phyloP scores from a whole-genome alignment of 2,113 vertebrate species.

The Callospermophilus lateralis region DNA sequence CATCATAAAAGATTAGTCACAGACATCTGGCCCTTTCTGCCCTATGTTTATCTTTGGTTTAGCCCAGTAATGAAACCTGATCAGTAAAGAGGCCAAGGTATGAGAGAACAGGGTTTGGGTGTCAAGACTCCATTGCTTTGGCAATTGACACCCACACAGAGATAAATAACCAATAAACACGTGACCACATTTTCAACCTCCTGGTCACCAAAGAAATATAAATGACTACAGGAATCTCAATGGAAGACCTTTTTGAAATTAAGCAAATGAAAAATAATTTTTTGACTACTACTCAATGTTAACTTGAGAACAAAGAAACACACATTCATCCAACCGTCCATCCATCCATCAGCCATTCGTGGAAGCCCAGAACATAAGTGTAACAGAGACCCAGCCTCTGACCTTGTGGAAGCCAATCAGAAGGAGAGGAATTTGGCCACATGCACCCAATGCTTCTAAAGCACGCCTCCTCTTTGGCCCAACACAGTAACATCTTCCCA shows the following conservation, averaged over 20 bases:
- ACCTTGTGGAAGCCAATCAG: fast-evolving
- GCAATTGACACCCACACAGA: neutral
- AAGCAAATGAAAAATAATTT: neutral
- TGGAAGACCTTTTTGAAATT: neutral
- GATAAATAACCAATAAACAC: neutral
- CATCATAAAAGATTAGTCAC: neutral
- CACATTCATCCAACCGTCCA: no score
- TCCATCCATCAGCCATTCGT: neutral
- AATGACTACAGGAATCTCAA: neutral
- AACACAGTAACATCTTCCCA: constrained; percentile 6
- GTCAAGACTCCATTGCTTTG: neutral
- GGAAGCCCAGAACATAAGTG: neutral
- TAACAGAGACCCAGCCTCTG: neutral
- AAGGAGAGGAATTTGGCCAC: neutral
- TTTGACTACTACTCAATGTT: neutral
- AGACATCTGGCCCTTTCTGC: neutral
- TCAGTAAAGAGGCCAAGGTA: neutral
- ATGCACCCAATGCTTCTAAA: neutral
- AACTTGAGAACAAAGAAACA: neutral
- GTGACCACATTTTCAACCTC: neutral
- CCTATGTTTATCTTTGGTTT: neutral
- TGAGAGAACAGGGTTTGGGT: neutral
- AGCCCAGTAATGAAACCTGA: neutral
- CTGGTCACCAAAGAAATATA: neutral
- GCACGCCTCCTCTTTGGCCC: neutral